Base-by-base conservation (phyloP, 1,140 invertebrate species). In the Caenorhabditis latens region DNA sequence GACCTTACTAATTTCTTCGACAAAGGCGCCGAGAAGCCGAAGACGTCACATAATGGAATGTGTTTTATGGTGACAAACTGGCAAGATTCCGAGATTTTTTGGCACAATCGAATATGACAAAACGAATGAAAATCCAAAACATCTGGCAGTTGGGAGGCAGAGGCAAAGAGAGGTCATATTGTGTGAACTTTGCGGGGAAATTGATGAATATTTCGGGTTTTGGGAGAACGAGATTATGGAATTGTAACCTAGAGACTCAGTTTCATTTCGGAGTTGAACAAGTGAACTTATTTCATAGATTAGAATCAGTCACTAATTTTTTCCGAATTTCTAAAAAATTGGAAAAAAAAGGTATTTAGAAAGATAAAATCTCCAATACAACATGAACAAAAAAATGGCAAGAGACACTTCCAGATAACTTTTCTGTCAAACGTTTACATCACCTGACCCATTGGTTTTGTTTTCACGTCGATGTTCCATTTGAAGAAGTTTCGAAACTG, bases 11-110 rank as follows among this genome's bases (percentile, higher is more conserved):
- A 79, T 79, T 50, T 79, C 46, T 79, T 46, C n/a, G 6, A 40
- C 46, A 79, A 79, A 79, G 71, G 71, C 71, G 71, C 71, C 71
- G 71, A 79, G 71, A 79, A 46, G 71, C 32, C 71, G 71, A 79
- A 79, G 71, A 79, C 71, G 71, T 79, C 71, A 79, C 71, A 79
- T 79, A 79, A 79, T 79, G 71, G 71, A 79, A 79, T 79, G 71
- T 79, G 71, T 79, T 79, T 79, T 79, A 79, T 79, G 71, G 46
- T 79, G 71, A 79, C 46, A 79, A 79, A 79, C 71, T 79, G 71
- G 71, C 71, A 79, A 53, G 71, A 79, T 16, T 79, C 71, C 71
- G 53, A 79, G 43, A 79, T 50, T 75, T 48, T 42, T 75, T 43
- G 43, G 40, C 67, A 79, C 46, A 19, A 79, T 79, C 24, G 40